Base-by-base conservation (phyloP, 2,888 invertebrate species). In the Sylvicola cinctus region DNA sequence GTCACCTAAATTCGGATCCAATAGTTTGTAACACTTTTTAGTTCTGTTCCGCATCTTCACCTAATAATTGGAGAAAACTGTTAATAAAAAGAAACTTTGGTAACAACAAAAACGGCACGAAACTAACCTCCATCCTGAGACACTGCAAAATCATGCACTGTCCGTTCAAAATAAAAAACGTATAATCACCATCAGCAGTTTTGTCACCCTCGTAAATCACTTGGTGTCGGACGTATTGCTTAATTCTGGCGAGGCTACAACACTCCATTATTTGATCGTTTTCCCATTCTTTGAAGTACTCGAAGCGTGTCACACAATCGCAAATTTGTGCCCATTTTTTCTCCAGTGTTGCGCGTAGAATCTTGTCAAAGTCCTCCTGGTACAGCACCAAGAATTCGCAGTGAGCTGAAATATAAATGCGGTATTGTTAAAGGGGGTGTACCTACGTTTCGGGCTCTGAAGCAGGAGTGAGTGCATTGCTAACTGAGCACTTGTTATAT, bases 301-400 rank as follows among this genome's bases (percentile, higher is more conserved):
- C 49, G 37, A 56, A 46, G 13, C 50, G 41, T 37, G 36, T 43
- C 5, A 55, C 25, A 33, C 54, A 50, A 10, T 28, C 33, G 32
- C 45, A 47, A 34, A 50, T 53, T 20, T 54, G 48, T 35, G 43
- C 34, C 54, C 51, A 53, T 44, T 45, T 44, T 31, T 47, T 46
- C 40, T 46, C 41, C 55, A 56, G 7, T 7, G 25, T 11, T 25
- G 25, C 7, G 10, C 45, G 44, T 23, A 54, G 40, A 38, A 50
- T 43, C 5, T 16, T 16, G 33, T 42, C 42, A 45, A 77, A 78
- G 44, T 73, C 70, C 38, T 67, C 62, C 41, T 65, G 66, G 51
- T 65, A 63, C 35, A 79, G 48, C 27, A 61, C 63, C 37, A 79
- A 50, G 30, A 78, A 52, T 50, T 79, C 77, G 42, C 70, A 68